Percentiles rank a stretch among this genome's conserved stretches.
phyloP scores from a whole-genome alignment of 2,113 vertebrate genomes.

The Engystomops pustulosus region DNA sequence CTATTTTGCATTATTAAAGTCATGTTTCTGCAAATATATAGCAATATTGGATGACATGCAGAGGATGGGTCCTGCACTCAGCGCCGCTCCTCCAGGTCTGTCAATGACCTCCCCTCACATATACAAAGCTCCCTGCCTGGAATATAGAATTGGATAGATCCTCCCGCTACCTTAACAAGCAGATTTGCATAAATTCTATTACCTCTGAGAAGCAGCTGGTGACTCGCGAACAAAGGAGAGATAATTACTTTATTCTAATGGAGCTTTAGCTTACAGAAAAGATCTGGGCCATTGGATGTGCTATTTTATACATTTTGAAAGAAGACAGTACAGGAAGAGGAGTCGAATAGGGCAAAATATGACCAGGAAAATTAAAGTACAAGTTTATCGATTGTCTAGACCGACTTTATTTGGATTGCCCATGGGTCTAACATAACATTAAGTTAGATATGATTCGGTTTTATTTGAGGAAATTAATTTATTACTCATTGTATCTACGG shows the following conservation, averaged over 20 bases:
- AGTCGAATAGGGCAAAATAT: neutral
- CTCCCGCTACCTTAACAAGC: slow-evolving; percentile 57
- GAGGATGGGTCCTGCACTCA: neutral
- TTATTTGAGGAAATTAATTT: neutral
- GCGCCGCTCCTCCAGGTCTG: slow-evolving; percentile 15
- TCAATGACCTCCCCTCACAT: slow-evolving; percentile 48
- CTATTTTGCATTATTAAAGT: slow-evolving; percentile 21
- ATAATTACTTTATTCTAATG: slow-evolving; percentile 61
- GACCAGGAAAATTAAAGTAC: neutral
- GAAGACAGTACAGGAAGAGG: slow-evolving; percentile 28
- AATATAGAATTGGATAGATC: slow-evolving; percentile 43
- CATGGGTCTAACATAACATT: neutral
- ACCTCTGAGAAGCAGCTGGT: slow-evolving; percentile 60
- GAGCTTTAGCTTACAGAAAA: slow-evolving; percentile 51
- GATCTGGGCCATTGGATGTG: slow-evolving; percentile 57
- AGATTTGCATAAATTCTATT: slow-evolving; percentile 60
- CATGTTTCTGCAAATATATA: slow-evolving; percentile 36
- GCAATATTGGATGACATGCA: slow-evolving; percentile 34
- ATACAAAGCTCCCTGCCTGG: slow-evolving; percentile 46
- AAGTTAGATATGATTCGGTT: neutral
- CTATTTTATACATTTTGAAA: slow-evolving; percentile 54
- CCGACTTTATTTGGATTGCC: neutral
- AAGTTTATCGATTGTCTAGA: neutral
- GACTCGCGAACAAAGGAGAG: slow-evolving; percentile 55
- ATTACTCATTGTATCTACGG: neutral